phyloP scores from a whole-genome alignment of 2,113 vertebrate genomes.

The Erpornis zantholeuca region DNA sequence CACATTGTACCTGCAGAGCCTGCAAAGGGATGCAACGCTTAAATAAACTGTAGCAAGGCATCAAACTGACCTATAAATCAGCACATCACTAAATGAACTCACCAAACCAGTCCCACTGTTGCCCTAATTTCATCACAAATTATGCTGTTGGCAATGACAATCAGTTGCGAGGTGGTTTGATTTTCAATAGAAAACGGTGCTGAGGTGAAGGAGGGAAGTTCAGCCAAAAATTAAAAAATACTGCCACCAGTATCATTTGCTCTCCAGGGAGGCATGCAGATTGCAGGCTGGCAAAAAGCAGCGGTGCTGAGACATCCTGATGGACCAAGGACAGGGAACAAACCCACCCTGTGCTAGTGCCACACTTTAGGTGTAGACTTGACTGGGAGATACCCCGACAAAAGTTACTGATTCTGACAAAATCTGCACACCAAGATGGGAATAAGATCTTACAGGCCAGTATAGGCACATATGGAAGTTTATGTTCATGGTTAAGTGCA shows the following conservation, averaged over 20 bases:
- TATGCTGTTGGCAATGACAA: neutral
- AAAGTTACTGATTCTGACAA: neutral
- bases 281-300: neutral
- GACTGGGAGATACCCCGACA: neutral
- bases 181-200: neutral
- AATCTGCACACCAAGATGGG: neutral
- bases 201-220: neutral
- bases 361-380: neutral
- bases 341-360: neutral
- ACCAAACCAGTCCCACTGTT: neutral
- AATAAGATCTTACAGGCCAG: neutral
- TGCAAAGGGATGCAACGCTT: neutral
- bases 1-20: neutral
- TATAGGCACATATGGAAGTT: rapidly evolving
- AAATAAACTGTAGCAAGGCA: neutral
- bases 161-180: neutral
- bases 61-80: neutral
- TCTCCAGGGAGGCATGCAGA: neutral
- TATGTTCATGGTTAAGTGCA: rapidly evolving
- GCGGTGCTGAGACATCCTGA: rapidly evolving
- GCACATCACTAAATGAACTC: neutral
- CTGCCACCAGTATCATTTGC: neutral
- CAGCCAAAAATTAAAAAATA: neutral
- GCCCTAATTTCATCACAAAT: neutral
- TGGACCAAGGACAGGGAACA: neutral